phyloP scores from a whole-genome alignment of 2,797 vertebrate species.

The Acropternis orthonyx region DNA sequence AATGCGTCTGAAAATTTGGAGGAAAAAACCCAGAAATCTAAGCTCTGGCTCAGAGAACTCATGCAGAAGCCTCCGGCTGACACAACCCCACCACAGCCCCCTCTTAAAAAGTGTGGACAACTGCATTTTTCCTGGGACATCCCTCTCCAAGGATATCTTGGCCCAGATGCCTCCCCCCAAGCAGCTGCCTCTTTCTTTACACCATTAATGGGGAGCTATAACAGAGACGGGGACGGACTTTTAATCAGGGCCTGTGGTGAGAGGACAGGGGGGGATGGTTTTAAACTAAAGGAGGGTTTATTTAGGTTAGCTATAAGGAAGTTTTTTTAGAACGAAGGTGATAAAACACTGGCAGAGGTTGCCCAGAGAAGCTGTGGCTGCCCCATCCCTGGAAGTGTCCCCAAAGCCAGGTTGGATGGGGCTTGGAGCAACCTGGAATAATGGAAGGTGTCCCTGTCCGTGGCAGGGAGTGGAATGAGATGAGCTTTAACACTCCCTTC shows the following conservation, averaged over 20 bases:
- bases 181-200: not conserved
- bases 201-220: not conserved
- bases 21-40: not conserved
- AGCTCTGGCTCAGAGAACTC: not conserved
- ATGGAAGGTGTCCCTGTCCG: not conserved
- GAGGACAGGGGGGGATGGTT: not conserved
- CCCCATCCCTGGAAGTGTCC: not conserved
- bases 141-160: not conserved
- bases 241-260: not conserved
- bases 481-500: not conserved
- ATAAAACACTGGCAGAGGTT: not conserved
- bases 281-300: not conserved
- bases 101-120: not conserved
- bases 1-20: constrained; percentile 23
- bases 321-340: not conserved
- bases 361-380: not conserved
- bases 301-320: not conserved
- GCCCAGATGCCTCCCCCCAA: not conserved
- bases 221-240: not conserved
- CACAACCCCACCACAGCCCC: not conserved
- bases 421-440: not conserved
- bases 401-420: accelerated
- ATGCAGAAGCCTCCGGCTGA: not conserved
- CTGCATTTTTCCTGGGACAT: not conserved
- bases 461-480: not conserved